phyloP scores from a whole-genome alignment of 2,113 vertebrate species.

The Plecturocebus donacophilus region DNA sequence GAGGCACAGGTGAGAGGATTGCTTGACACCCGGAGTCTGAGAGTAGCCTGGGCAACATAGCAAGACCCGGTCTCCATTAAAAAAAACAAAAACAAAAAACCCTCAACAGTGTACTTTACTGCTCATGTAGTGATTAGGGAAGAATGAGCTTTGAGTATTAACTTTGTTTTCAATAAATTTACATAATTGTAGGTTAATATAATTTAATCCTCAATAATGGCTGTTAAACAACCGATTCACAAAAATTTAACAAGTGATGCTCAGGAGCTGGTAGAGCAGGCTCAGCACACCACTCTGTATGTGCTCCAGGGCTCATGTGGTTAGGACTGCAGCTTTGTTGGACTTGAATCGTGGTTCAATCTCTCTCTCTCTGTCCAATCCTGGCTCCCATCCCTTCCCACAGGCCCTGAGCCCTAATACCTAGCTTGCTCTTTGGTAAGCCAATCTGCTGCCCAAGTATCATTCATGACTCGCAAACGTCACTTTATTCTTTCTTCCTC shows the following conservation, averaged over 20 bases:
- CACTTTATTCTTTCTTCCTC: neutral
- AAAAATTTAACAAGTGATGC: neutral
- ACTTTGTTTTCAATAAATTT: neutral
- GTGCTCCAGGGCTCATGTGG: neutral
- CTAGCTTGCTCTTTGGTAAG: neutral
- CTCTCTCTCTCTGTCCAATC: neutral
- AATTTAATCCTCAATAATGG: neutral
- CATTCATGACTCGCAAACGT: neutral
- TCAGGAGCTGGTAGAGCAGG: rapidly evolving
- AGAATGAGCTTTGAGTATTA: neutral
- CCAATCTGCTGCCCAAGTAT: neutral
- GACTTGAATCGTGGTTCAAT: neutral
- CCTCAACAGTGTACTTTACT: too few relatives aligned
- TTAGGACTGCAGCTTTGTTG: neutral
- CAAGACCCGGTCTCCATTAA: too few relatives aligned
- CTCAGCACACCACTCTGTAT: too few relatives aligned
- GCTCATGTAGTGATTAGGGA: neutral
- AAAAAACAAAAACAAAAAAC: too few relatives aligned
- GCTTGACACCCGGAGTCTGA: too few relatives aligned
- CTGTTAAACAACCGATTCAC: neutral
- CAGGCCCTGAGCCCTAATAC: neutral
- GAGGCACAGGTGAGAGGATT: too few relatives aligned
- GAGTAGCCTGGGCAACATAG: too few relatives aligned
- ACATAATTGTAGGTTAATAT: neutral
- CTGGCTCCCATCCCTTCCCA: neutral